Evolutionary conservation across 1,140 invertebrate species (phyloP), one percentile per base, ranked within the genome.

Genomic region (Zaprionus davidi): DNA sequence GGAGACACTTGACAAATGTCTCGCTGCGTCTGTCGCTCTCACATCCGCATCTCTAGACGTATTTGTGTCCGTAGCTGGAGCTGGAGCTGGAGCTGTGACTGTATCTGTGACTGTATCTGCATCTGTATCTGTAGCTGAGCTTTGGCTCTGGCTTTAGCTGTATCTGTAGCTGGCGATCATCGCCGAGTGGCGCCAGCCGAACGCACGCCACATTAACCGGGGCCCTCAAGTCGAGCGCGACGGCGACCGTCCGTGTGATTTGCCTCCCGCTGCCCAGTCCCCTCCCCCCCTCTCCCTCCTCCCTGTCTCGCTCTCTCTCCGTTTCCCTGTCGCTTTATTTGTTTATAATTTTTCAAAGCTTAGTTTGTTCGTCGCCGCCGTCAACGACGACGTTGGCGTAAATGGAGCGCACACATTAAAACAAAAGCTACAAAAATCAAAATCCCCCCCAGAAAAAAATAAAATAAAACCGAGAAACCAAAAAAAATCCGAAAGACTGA

Each of bases 301-400:
- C 4, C 28, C 28, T 7, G 6, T 28, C 6, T 26, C 17, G 17
- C 31, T 17, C 22, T 36, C 22, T 36, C 22, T 9, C 51, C 44
- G 41, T 31, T 34, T 9, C 55, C 1, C 6, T 15, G 44, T 9
- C 34, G 26, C 26, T 81, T 87, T 82, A 87, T 86, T 86, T 86
- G 83, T 87, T 87, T 87, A 88, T 88, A 86, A 86, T 87, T 86
- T 86, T 80, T 86, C 79, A 86, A 88, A 86, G 77, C 84, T 83
- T 83, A 71, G 73, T 60, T 71, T 71, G 60, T 55, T 57, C 44
- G 73, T 17, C 26, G 59, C 68, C 68, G 68, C 51, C 58, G 56
- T 22, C 69, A 51, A 34, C 69, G 68, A 34, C 15, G 58, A 68
- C 64, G 68, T 65, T 65, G 68, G 55, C 69, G 70, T 67, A 88